A percentile compares a stretch with the other conserved stretches of the same genome.
Evolutionary conservation across 2,113 vertebrate genomes (phyloP).

Genomic region (Martes martes): DNA sequence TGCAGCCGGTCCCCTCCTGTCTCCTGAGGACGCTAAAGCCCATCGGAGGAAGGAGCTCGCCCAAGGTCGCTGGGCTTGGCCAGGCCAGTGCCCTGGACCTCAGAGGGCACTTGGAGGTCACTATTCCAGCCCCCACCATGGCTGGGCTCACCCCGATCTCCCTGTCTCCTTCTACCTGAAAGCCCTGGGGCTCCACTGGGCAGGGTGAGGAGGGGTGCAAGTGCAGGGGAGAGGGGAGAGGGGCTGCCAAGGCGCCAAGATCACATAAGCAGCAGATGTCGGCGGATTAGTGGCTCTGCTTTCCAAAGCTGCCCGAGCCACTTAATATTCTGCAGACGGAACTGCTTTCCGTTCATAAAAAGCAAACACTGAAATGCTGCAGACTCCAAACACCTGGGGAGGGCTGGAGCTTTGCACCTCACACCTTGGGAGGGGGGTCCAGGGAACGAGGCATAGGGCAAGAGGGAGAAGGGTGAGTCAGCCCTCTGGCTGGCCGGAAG

Average conservation of each 20-base stretch:
- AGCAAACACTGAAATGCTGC: constrained; percentile 78
- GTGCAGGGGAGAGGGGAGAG: rapidly evolving
- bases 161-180: background rate
- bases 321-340: constrained; percentile 77
- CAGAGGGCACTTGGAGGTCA: background rate
- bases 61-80: background rate
- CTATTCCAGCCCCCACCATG: background rate
- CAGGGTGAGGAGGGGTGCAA: background rate
- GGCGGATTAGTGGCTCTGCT: constrained; percentile 54
- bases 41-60: background rate
- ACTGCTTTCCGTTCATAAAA: constrained; percentile 69
- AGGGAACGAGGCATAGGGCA: background rate
- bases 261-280: constrained; percentile 64
- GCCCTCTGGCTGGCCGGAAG: background rate
- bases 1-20: rapidly evolving
- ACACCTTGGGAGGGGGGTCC: background rate
- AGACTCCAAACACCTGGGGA: constrained; percentile 59
- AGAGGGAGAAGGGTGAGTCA: rapidly evolving
- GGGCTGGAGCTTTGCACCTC: background rate
- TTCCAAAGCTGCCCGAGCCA: background rate
- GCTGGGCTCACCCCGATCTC: background rate
- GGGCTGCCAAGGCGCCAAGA: background rate
- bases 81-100: background rate
- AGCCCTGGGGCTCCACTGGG: background rate
- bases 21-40: background rate